phyloP scores from a whole-genome alignment of 2,113 vertebrate genomes.

The Protomyctophum bolini region DNA sequence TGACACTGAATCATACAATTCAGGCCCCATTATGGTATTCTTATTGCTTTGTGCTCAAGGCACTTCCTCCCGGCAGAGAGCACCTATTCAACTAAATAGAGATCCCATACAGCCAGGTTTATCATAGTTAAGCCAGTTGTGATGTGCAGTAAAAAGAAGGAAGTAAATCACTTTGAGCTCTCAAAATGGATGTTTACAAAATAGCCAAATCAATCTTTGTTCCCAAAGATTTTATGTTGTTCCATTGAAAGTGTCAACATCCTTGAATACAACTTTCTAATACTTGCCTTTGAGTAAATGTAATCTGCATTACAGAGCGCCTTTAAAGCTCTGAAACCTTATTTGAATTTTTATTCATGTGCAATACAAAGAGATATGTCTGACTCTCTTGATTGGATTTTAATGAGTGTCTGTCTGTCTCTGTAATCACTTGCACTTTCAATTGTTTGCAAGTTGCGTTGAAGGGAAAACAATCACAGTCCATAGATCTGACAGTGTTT shows the following conservation, averaged over 20 bases:
- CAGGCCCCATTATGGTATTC: no score
- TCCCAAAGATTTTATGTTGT: background rate
- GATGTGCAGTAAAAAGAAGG: no score
- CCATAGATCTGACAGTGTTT: background rate
- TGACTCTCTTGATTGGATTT: slow-evolving; percentile 26
- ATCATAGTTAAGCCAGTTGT: no score
- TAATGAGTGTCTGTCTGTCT: slow-evolving; percentile 40
- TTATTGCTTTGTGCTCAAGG: no score
- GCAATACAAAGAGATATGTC: slow-evolving; percentile 1
- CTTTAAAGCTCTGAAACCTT: background rate
- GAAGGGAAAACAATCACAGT: slow-evolving; percentile 15
- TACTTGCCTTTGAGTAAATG: background rate
- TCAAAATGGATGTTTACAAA: background rate
- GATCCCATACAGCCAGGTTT: no score
- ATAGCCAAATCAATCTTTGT: background rate
- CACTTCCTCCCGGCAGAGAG: no score
- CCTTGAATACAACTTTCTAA: background rate
- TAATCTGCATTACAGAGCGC: background rate
- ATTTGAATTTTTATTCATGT: no score
- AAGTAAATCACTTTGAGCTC: no score
- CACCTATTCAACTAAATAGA: no score
- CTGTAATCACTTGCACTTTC: slow-evolving; percentile 29
- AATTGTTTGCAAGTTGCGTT: slow-evolving; percentile 12
- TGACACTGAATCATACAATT: no score
- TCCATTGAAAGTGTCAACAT: background rate